Base-by-base conservation (phyloP, 2,113 vertebrate species). In the Pterophyllum scalare region DNA sequence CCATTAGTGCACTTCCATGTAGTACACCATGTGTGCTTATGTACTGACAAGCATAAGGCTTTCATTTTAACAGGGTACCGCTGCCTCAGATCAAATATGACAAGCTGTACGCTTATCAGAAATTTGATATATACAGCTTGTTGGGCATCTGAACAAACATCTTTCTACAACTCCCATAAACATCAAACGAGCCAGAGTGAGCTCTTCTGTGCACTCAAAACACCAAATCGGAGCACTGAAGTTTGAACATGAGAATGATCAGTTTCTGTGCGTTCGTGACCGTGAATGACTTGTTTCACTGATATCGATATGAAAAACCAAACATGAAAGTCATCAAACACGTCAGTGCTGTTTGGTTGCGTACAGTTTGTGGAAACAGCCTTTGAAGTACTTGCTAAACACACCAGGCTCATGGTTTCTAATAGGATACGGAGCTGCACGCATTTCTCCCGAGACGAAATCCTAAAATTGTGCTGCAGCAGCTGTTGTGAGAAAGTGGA, bases 401-500 rank as follows among this genome's bases (percentile, higher is more conserved):
- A 77, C 59, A 56, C 35, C 24, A 26, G 2, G 77, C 52, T 79
- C 52, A 17, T 75, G 76, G 38, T 90, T 54, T 61, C 38, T 81
- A 56, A 81, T 67, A 52, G 26, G 46, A 46, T 72, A 83, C 40
- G 58, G 59, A 58, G 26, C 67, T 64, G 74, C 49, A 81, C 86
- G 72, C 62, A 56, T 82, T 87, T 83, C 22, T 81, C 77, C 62
- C 40, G 28, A 87, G 86, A 87, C 78, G 61, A 65, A 52, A 79
- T 72, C 49, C 26, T 82, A 61, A 85, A 88, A 87, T 81, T 31
- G 24, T 57, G 38, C 67, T 75, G 81, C 84, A 86, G 84, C 82
- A 86, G 84, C 90, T 87, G 83, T 81, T 38, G 15, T n/a, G 60
- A 59, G 62, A 84, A 88, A 80, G 49, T 87, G 59, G 75, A 88